Percentiles rank a stretch among this genome's conserved stretches.
Conservation (phyloP, 2,113 vertebrate species). For the Plotosus lineatus region DNA sequence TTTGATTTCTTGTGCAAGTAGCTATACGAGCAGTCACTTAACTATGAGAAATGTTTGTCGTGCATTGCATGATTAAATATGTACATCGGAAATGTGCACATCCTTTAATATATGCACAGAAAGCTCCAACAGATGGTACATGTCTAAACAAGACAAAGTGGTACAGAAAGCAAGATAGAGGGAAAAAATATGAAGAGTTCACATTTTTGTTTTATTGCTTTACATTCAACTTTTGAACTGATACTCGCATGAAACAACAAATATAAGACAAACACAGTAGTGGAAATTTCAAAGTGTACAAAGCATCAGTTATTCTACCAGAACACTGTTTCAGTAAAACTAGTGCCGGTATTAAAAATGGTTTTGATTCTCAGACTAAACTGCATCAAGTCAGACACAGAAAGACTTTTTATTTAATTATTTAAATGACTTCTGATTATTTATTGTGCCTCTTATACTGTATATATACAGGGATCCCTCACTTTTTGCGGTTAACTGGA, state of each 20-base stretch:
- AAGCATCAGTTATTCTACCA: constrained; percentile 36
- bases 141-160: not conserved
- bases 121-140: not conserved
- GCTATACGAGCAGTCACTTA: not conserved
- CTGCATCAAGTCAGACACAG: not conserved
- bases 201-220: constrained; percentile 59
- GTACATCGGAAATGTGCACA: not conserved
- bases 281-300: constrained; percentile 43
- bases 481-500: too few species aligned
- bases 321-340: not conserved
- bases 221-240: constrained; percentile 65
- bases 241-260: constrained; percentile 52
- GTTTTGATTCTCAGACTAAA: constrained; percentile 18
- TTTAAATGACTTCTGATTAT: constrained; percentile 46
- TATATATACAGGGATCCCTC: too few species aligned
- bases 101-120: constrained; percentile 5
- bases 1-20: not conserved
- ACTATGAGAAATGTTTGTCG: not conserved
- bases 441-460: constrained; percentile 55
- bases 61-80: constrained; percentile 1
- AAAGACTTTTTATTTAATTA: constrained; percentile 5
- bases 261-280: constrained; percentile 43
- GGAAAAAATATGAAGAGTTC: constrained; percentile 21
- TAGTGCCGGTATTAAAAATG: not conserved
- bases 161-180: constrained; percentile 17